Conservation (phyloP, 2,888 invertebrate species). For the Tanypteryx hageni region DNA sequence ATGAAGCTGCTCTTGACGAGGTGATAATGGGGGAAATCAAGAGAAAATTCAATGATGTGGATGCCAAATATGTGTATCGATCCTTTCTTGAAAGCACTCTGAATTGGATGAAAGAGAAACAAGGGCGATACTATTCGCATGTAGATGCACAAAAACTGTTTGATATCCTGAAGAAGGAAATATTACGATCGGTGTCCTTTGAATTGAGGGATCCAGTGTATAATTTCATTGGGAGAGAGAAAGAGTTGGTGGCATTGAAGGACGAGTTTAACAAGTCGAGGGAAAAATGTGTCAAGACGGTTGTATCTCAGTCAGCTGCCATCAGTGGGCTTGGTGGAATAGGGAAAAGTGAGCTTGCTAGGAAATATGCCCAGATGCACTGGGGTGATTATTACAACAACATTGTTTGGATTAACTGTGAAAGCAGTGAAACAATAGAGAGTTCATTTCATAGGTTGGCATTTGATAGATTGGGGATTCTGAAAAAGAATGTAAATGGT, state of each 20-base stretch:
- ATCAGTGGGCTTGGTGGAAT: slow-evolving; percentile 66
- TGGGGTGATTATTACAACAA: slow-evolving; percentile 53
- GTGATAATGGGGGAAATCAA: slow-evolving; percentile 9
- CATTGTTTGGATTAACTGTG: slow-evolving; percentile 66
- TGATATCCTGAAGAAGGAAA: background rate
- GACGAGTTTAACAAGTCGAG: background rate
- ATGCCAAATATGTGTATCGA: background rate
- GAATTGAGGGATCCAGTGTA: background rate
- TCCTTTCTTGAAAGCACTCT: background rate
- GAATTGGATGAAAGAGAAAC: background rate
- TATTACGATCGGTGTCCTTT: background rate
- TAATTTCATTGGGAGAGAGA: slow-evolving; percentile 9
- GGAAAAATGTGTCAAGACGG: background rate
- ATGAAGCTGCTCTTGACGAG: background rate
- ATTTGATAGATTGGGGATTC: slow-evolving; percentile 48
- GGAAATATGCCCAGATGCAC: slow-evolving; percentile 60
- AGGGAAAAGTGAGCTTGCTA: slow-evolving; percentile 67
- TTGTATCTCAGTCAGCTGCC: slow-evolving; percentile 40
- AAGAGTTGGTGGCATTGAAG: background rate
- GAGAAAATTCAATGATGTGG: background rate
- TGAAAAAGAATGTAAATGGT: slow-evolving; percentile 65
- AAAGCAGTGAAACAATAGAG: slow-evolving; percentile 34
- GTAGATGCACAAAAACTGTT: background rate
- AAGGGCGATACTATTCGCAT: background rate
- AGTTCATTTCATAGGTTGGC: slow-evolving; percentile 65